Base-by-base conservation (phyloP, 2,113 vertebrate species). In the Cyprinodon brontotheroides region DNA sequence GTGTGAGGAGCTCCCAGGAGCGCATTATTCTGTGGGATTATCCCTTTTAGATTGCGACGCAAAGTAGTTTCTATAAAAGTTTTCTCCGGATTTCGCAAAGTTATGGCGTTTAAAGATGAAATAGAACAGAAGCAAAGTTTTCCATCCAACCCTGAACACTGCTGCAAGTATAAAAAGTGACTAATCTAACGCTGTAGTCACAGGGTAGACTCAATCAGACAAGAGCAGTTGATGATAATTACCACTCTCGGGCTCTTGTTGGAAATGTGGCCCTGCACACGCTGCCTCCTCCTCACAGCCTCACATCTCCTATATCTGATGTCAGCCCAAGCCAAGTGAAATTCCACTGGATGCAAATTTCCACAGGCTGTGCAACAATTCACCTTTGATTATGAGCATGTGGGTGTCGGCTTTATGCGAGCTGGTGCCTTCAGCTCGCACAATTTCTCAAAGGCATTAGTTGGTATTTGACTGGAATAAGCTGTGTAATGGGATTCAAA, bases 351-450 rank as follows among this genome's bases (percentile, higher is more conserved):
- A 83, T 86, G 84, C 78, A 84, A 78, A 87, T 89, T 85, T 69
- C 87, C 79, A 81, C 75, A 63, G 85, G 72, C 80, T 80, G 72
- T 86, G 78, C 71, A 85, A 83, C 71, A 85, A 83, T 89, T 91
- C 86, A 88, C 81, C 79, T 90, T 83, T 91, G 83, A 91, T 90
- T 89, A 82, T 62, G 81, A 77, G 72, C 82, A 75, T 88, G 92
- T 83, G 82, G 89, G 80, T 86, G 84, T 84, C 76, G 77, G 72
- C 69, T 79, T 57, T 80, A 61, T 75, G 68, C 64, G 70, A 80
- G 71, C 74, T 14, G 39, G 13, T 64, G 61, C 59, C 66, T 70
- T 60, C 39, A 61, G 83, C 80, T 81, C 17, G 75, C 81, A 78
- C 79, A 66, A 36, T 81, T 72, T 82, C 71, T 82, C 75, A 62